Percentiles rank a stretch among this genome's conserved stretches.
phyloP scores from a whole-genome alignment of 2,888 invertebrate genomes.

The Idaea straminata region DNA sequence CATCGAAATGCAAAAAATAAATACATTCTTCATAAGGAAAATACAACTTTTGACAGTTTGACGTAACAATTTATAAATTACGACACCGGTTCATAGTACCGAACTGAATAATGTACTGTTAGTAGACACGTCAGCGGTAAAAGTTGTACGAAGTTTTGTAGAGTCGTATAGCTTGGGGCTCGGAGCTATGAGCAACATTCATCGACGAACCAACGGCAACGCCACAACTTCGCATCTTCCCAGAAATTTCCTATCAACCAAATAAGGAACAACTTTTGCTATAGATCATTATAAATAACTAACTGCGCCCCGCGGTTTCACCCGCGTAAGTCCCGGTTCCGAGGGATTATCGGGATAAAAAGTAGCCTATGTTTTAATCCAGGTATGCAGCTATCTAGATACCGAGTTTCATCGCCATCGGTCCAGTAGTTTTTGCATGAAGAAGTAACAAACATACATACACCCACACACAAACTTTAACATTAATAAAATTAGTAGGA shows the following conservation, averaged over 20 bases:
- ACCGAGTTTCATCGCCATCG: no score
- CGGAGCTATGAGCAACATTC: constrained; percentile 12
- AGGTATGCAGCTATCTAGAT: no score
- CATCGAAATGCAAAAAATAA: not conserved
- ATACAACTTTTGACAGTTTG: constrained; percentile 44
- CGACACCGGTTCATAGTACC: constrained; percentile 23
- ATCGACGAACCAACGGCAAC: constrained; percentile 18
- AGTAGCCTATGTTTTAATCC: no score
- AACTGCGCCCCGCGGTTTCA: no score
- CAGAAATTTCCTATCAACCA: constrained; percentile 47
- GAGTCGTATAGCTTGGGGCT: constrained; percentile 30
- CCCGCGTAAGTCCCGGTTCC: no score
- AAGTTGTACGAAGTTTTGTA: constrained; percentile 46
- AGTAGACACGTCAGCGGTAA: constrained; percentile 43
- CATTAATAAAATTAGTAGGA: no score
- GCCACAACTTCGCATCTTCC: constrained; percentile 30
- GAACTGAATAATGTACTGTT: constrained; percentile 38
- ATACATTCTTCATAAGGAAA: constrained; percentile 20
- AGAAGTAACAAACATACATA: no score
- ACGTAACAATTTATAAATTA: constrained; percentile 41
- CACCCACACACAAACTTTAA: no score
- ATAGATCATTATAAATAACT: constrained; percentile 4
- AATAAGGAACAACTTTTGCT: constrained; percentile 34
- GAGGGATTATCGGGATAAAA: no score
- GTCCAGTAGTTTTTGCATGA: no score